A percentile compares a stretch with the other conserved stretches of the same genome.
Evolutionary conservation across 2,113 vertebrate species (phyloP).

Genomic region (Athene noctua): DNA sequence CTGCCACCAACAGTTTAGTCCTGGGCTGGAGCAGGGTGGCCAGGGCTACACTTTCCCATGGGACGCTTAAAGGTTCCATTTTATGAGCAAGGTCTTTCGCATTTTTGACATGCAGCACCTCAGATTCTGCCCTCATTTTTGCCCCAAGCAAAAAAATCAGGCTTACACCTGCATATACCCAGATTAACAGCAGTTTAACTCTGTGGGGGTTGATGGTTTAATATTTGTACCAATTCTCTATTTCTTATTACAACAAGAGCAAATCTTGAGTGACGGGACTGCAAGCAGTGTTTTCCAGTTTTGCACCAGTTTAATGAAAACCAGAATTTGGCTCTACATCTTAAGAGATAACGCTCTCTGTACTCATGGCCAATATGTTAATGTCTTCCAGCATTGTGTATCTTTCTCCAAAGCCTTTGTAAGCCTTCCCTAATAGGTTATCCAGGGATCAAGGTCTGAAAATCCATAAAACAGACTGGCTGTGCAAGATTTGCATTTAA

Average conservation of each 20-base stretch:
- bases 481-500: neutral
- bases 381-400: slow-evolving; percentile 22
- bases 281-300: neutral
- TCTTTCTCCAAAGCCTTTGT: neutral
- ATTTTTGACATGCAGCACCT: neutral
- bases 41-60: neutral
- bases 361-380: slow-evolving; percentile 4
- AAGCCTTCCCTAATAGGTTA: slow-evolving; percentile 22
- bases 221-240: neutral
- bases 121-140: neutral
- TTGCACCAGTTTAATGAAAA: slow-evolving; percentile 29
- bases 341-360: slow-evolving; percentile 43
- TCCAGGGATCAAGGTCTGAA: slow-evolving; percentile 40
- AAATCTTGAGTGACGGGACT: neutral
- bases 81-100: neutral
- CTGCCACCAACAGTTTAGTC: accelerated
- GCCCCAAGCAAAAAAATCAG: neutral
- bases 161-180: neutral
- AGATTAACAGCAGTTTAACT: neutral
- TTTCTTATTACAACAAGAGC: neutral
- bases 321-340: slow-evolving; percentile 23
- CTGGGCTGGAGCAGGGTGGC: neutral
- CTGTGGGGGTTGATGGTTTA: neutral
- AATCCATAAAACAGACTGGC: neutral
- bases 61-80: neutral